These are phyloP conservation scores for Elegia similella DNA, from an alignment of 2,888 invertebrate species.

Conservation along the genomic window DNA sequence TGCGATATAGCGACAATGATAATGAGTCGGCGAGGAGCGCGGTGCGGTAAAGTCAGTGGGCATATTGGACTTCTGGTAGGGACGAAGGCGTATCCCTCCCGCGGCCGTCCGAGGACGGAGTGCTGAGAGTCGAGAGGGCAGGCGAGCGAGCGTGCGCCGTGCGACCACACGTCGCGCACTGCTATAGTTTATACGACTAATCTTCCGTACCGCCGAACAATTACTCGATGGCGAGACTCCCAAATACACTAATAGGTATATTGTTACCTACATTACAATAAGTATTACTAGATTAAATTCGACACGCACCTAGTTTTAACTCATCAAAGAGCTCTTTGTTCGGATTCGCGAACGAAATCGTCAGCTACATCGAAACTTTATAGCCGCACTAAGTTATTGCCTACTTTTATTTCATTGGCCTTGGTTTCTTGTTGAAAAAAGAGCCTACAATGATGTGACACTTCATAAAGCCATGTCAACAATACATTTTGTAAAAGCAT, in stretches of 20 bases:
- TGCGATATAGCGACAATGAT: constrained; percentile 53
- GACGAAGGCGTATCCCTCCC: constrained; percentile 76
- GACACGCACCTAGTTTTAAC: constrained; percentile 35
- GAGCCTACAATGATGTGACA: constrained; percentile 27
- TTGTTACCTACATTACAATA: constrained; percentile 34
- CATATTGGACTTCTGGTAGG: constrained; percentile 62
- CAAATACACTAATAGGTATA: constrained; percentile 31
- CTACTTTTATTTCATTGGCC: constrained; percentile 50
- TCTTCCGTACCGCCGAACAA: constrained; percentile 54
- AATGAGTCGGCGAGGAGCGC: constrained; percentile 50
- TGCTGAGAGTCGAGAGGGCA: constrained; percentile 34
- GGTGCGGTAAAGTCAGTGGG: constrained; percentile 55
- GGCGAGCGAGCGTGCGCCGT: constrained; percentile 70
- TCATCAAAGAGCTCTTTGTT: constrained; percentile 47
- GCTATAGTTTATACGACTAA: constrained; percentile 66
- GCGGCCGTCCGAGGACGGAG: constrained; percentile 44
- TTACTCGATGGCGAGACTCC: constrained; percentile 50
- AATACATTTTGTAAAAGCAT: background rate
- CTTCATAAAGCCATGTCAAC: constrained; percentile 11
- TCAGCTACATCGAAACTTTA: constrained; percentile 52
- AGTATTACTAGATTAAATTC: constrained; percentile 38
- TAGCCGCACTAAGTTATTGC: constrained; percentile 33
- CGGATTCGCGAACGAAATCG: constrained; percentile 37
- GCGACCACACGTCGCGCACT: constrained; percentile 66
- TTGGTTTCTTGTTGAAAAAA: constrained; percentile 44